Percentiles rank a stretch among this genome's conserved stretches.
Evolutionary conservation across 1,140 invertebrate species (phyloP).

Genomic region (Polypedilum vanderplanki): DNA sequence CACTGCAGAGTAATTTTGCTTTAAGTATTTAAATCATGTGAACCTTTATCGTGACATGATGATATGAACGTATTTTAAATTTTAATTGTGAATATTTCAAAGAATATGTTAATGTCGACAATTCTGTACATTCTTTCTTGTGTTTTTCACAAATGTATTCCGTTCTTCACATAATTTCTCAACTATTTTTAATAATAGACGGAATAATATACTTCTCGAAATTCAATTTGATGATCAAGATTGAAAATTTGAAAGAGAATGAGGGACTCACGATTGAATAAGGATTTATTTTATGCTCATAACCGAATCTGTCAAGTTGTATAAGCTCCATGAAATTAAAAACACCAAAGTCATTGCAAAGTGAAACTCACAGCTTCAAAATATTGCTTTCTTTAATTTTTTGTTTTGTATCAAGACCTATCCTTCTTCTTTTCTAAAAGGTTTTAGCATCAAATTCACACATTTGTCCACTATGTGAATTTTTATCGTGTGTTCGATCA

Average conservation of each 20-base stretch:
- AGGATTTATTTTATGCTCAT: conserved; percentile 72
- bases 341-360: conserved; percentile 65
- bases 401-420: conserved; percentile 39
- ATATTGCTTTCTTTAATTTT: conserved; percentile 39
- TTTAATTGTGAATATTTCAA: conserved; percentile 73
- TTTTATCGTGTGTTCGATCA: conserved; percentile 49
- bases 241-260: conserved; percentile 88
- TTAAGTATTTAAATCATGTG: conserved; percentile 51
- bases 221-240: conserved; percentile 72
- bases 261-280: conserved; percentile 70
- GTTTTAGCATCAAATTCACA: conserved; percentile 36
- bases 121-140: conserved; percentile 39
- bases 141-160: conserved; percentile 40
- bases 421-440: conserved; percentile 37
- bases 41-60: conserved; percentile 80
- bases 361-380: conserved; percentile 42
- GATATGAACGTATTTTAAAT: conserved; percentile 79
- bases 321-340: conserved; percentile 71
- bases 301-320: conserved; percentile 54
- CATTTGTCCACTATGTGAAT: conserved; percentile 34
- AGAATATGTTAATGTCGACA: conserved; percentile 48
- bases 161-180: conserved; percentile 40
- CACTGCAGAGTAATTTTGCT: conserved; percentile 47
- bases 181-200: conserved; percentile 49
- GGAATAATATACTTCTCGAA: conserved; percentile 53